Evolutionary conservation across 2,113 vertebrate genomes (phyloP), one percentile per base, ranked within the genome.

Genomic region (Coreoperca whiteheadi): DNA sequence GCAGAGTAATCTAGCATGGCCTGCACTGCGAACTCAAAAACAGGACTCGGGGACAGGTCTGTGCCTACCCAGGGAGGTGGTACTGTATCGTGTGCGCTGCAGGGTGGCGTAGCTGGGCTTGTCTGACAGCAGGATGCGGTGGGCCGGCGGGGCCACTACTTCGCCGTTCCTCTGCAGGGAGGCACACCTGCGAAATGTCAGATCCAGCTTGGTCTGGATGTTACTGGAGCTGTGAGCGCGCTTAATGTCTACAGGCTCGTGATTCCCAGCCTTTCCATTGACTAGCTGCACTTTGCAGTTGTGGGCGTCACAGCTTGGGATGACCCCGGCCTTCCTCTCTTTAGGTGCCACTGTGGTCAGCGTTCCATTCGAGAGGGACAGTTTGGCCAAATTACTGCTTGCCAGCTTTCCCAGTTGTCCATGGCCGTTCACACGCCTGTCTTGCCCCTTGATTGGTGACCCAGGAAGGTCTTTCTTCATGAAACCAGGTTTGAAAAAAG

Each of bases 191-290:
- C 90, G 91, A 28, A 95, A 91, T 0, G 91, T 86, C 81, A 91
- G 86, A 1, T 90, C 90, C 11, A 92, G 84, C 88, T 94, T 96
- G 0, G 89, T 91, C 34, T 96, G 95, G 84, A 97, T 95, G 87
- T 88, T 96, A 57, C 95, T 90, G 57, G 97, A 97, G 90, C 96
- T 96, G 88, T 96, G 96, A 0, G 96, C 95, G 0, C 95, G 95
- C 37, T 93, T 92, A 18, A 96, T 90, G 37, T 96, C 94, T 0
- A 81, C 83, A 0, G 93, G 87, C 0, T 87, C 59, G 6, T 67
- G 81, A 21, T 5, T 48, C 3, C 75, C 73, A 0, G 74, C 84
- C 30, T 85, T 88, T 7, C 88, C 92, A 16, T 91, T 94, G 66
- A 86, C 32, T 20, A 91, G 87, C 64, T 87, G 91, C 0, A 23